Conservation (phyloP, 2,113 vertebrate genomes). For the Corythaeola cristata region DNA sequence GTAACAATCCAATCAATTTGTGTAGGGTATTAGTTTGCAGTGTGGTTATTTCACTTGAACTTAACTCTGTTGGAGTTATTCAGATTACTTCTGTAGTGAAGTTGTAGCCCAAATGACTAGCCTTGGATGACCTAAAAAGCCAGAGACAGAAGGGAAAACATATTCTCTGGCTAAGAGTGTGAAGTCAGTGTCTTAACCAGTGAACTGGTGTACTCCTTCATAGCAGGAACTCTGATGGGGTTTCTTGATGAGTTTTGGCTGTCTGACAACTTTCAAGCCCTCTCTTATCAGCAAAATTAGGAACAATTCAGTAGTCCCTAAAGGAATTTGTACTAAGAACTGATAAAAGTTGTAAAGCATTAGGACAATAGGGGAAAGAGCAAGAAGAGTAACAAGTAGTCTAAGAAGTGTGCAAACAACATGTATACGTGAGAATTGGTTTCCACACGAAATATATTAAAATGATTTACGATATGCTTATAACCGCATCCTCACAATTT, state of each 20-base stretch:
- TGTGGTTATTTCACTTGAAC: neutral
- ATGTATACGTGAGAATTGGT: neutral
- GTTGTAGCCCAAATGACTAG: neutral
- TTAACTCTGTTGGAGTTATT: neutral
- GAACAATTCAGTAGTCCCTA: neutral
- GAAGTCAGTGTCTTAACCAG: neutral
- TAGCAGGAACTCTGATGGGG: neutral
- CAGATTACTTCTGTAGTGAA: neutral
- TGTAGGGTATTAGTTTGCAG: neutral
- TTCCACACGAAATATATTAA: neutral
- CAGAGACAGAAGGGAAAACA: neutral
- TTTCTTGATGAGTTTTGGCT: neutral
- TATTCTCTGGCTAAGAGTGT: neutral
- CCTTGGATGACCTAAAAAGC: neutral
- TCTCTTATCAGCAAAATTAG: neutral
- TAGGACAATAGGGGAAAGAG: neutral
- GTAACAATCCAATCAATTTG: neutral
- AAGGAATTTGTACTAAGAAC: neutral
- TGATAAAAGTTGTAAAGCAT: neutral
- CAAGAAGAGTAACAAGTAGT: neutral
- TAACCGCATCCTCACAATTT: neutral
- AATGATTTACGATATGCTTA: neutral
- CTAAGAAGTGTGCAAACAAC: neutral
- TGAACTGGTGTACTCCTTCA: fast-evolving
- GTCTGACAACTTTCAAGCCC: neutral